phyloP scores from a whole-genome alignment of 2,888 invertebrate species.

The Siphlonurus alternatus region DNA sequence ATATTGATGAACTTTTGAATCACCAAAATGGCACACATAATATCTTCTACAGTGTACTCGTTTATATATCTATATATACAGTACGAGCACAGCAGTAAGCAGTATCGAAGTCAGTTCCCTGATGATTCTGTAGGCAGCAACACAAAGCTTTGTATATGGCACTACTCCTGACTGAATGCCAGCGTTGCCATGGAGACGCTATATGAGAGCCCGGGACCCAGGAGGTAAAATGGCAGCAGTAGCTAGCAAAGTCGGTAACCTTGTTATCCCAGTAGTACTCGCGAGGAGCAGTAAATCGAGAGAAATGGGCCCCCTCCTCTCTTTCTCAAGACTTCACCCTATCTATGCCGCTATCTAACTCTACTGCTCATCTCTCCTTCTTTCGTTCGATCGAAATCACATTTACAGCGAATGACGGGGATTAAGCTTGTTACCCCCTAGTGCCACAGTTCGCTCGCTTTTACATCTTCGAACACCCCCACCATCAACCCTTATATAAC shows the following conservation, averaged over 20 bases:
- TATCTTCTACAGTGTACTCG: no score
- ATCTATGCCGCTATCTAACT: background rate
- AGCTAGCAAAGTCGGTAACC: background rate
- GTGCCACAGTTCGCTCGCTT: background rate
- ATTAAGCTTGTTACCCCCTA: slow-evolving; percentile 1
- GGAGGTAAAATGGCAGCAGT: slow-evolving; percentile 2
- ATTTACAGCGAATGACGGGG: slow-evolving; percentile 3
- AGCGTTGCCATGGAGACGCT: no score
- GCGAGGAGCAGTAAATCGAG: background rate
- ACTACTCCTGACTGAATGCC: background rate
- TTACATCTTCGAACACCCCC: no score
- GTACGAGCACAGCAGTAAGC: no score
- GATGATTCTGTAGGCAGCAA: no score
- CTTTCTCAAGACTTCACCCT: background rate
- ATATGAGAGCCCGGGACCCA: background rate
- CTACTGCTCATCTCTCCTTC: background rate
- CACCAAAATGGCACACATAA: no score
- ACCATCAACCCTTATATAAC: no score
- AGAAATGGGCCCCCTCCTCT: background rate
- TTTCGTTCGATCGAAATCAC: slow-evolving; percentile 1
- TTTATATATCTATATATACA: no score
- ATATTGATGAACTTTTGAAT: no score
- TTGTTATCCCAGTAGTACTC: background rate
- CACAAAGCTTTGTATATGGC: no score
- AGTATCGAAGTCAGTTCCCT: no score